A percentile compares a stretch with the other conserved stretches of the same genome.
Evolutionary conservation across 2,888 invertebrate species (phyloP).

Genomic region (Drosophila monieri): DNA sequence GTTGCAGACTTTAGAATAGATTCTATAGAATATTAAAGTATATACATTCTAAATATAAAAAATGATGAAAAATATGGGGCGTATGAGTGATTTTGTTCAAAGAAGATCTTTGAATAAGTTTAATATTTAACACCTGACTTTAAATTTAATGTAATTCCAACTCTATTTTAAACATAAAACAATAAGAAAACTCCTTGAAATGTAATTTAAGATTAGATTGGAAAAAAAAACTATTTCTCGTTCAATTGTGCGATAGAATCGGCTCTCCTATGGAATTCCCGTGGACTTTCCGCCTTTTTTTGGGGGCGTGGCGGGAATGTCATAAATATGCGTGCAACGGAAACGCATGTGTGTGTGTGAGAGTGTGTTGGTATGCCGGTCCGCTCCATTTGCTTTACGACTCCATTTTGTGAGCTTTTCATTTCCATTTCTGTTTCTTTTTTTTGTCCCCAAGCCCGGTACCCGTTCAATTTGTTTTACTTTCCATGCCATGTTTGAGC

Average conservation of each 20-base stretch:
- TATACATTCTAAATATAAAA: too few relatives aligned
- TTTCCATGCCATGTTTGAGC: slow-evolving; percentile 74
- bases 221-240: neutral
- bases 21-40: too few relatives aligned
- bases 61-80: neutral
- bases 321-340: slow-evolving; percentile 64
- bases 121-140: too few relatives aligned
- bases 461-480: slow-evolving; percentile 74
- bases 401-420: slow-evolving; percentile 74
- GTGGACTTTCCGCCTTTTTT: neutral
- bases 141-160: too few relatives aligned
- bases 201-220: neutral
- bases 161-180: neutral
- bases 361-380: slow-evolving; percentile 12
- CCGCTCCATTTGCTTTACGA: slow-evolving; percentile 71
- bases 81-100: neutral
- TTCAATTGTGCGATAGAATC: slow-evolving; percentile 15
- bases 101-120: too few relatives aligned
- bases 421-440: slow-evolving; percentile 55
- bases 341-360: neutral
- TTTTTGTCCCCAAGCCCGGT: slow-evolving; percentile 26
- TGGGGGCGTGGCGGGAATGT: slow-evolving; percentile 34
- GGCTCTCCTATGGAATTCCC: slow-evolving; percentile 1
- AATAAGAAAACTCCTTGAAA: neutral
- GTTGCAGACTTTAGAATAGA: too few relatives aligned